Evolutionary conservation across 2,888 invertebrate genomes (phyloP), one percentile per base, ranked within the genome.

Genomic region (Keiferia lycopersicella): DNA sequence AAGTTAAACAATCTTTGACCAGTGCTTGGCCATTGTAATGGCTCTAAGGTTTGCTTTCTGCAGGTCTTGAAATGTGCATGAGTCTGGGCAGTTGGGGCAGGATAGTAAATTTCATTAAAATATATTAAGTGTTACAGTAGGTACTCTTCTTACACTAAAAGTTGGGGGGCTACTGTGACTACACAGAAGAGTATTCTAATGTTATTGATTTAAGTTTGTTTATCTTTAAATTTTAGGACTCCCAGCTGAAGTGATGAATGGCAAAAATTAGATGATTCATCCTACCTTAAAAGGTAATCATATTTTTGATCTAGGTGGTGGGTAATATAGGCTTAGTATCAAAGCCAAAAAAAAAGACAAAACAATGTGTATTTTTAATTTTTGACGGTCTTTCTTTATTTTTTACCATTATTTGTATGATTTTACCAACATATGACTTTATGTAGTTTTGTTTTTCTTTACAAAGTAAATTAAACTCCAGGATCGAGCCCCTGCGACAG

Each of bases 401-500:
- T 16, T 34, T 7, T 34, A 14, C n/a, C 38, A 48, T 57, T 57
- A 16, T n/a, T n/a, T 10, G n/a, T 26, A 38, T 57, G 10, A 10
- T 38, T 34, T 38, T 38, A 57, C 14, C 58, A 60, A 41, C 59
- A 63, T 61, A 61, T 63, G 58, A 64, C 56, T 67, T 68, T 41
- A 41, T 14, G 41, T 41, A 41, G 12, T 51, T n/a, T 56, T 68
- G 66, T 68, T 73, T 65, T 78, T 72, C 62, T 77, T 72, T 75
- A 77, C 67, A 71, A 74, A 77, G 74, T 76, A 65, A 69, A 73
- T 77, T 76, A 71, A 74, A 76, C 69, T 82, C 72, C 80, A 92
- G 92, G 88, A 70, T 92, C 92, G 48, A 92, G 91, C 65, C 88
- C 90, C 34, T 87, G 86, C 50, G 92, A 91, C 45, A 81, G 81